Base-by-base conservation (phyloP, 2,113 vertebrate species). In the Tenebrosternarchus preto region DNA sequence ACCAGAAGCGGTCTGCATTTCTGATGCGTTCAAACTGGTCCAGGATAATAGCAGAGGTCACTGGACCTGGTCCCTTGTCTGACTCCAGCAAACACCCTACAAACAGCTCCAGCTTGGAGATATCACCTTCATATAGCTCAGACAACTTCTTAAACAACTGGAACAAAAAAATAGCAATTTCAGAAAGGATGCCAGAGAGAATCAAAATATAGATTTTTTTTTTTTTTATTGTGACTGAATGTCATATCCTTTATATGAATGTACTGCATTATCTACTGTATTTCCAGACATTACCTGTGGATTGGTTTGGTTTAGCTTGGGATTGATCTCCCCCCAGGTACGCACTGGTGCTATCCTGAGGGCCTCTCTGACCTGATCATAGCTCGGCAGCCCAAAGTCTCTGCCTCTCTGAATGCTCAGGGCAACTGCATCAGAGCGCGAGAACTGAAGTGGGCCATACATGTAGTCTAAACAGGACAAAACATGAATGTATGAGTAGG, bases 1-100 rank as follows among this genome's bases (percentile, higher is more conserved):
- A 99, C 98, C 98, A 99, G 88, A 97, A 99, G 11, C 98, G 95
- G 82, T 99, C 98, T 0, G 95, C 93, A 0, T 99, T 95, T 55
- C 98, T 92, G 67, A 98, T 90, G 24, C 96, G 95, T 80, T 94
- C 84, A 86, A 99, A 98, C 92, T 99, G 97, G 57, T 96, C 93
- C 19, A 95, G 73, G 69, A 97, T 90, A 25, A 99, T 96, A 76
- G 92, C 4, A 0, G 89, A 90, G 87, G 97, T 95, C 73, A 99
- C 94, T 27, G 85, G 89, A n/a, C 94, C 93, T 0, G 93, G 92
- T 61, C 85, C 83, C 0, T 91, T 31, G 0, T 88, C 0, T 27
- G 86, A 89, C 86, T 98, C 96, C 76, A 97, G 74, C 76, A 99
- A 89, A 2, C 93, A 95, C 60, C 97, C 98, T 0, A 93, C 94